Base-by-base conservation (phyloP, 2,888 invertebrate species). In the Trichacis sp. region DNA sequence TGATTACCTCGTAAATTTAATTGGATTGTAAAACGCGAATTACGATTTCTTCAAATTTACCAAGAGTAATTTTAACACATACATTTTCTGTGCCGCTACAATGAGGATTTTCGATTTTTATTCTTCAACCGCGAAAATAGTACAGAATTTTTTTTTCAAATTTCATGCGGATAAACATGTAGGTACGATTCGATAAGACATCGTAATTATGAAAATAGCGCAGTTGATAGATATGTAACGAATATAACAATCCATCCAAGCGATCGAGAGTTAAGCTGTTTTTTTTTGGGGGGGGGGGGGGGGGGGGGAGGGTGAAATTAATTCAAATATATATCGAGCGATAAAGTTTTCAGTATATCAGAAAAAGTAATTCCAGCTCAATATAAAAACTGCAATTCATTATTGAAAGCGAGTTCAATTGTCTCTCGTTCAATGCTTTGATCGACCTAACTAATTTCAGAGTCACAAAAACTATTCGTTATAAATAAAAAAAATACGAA, bases 381-480 rank as follows among this genome's bases (percentile, higher is more conserved):
- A n/a, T n/a, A n/a, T n/a, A n/a, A n/a, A n/a, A n/a, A n/a, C n/a
- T n/a, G n/a, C n/a, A n/a, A n/a, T n/a, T n/a, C n/a, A n/a, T n/a
- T n/a, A n/a, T n/a, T n/a, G n/a, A n/a, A n/a, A n/a, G n/a, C n/a
- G n/a, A n/a, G n/a, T n/a, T n/a, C n/a, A n/a, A n/a, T n/a, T n/a
- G n/a, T n/a, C n/a, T n/a, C n/a, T n/a, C n/a, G n/a, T n/a, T n/a
- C n/a, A n/a, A n/a, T n/a, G n/a, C n/a, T n/a, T n/a, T n/a, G n/a
- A n/a, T n/a, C n/a, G n/a, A n/a, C n/a, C n/a, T n/a, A n/a, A 70
- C 69, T 76, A 72, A 71, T 52, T 52, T 73, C 75, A 73, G 69
- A 66, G 64, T 51, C 56, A 68, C 70, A n/a, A n/a, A n/a, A n/a
- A n/a, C n/a, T n/a, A n/a, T n/a, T n/a, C n/a, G n/a, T n/a, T n/a